These are phyloP conservation scores for Terrapene triunguis DNA, from an alignment of 2,113 vertebrate species.

Conservation along the genomic window DNA sequence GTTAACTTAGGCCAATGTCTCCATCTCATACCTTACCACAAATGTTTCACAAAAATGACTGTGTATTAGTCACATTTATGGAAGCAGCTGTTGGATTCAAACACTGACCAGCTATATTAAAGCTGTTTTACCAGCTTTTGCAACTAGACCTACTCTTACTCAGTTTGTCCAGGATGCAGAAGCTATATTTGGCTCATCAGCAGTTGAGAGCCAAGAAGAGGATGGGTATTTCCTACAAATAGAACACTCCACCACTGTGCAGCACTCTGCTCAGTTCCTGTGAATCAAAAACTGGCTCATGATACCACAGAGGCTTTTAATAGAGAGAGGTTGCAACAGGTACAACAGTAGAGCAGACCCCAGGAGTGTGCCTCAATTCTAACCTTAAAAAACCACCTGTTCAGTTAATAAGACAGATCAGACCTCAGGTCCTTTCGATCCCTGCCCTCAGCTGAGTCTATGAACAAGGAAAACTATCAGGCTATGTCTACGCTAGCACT, in stretches of 20 bases:
- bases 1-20: not conserved
- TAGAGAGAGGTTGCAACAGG: accelerated
- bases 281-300: not conserved
- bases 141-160: not conserved
- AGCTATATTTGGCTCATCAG: accelerated
- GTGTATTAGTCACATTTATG: not conserved
- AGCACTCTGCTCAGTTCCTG: accelerated
- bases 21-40: not conserved
- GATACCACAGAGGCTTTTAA: not conserved
- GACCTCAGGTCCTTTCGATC: not conserved
- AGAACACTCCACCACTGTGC: not conserved
- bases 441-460: not conserved
- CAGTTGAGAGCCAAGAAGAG: not conserved
- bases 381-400: accelerated
- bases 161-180: accelerated
- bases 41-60: not conserved
- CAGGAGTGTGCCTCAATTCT: not conserved
- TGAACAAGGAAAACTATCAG: not conserved
- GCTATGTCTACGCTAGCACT: too few species aligned
- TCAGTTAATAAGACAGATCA: not conserved
- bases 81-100: not conserved
- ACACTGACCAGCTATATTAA: not conserved
- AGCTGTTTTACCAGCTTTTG: not conserved
- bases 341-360: accelerated
- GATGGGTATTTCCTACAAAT: not conserved